phyloP scores from a whole-genome alignment of 2,113 vertebrate genomes.

The Oreotrochilus melanogaster region DNA sequence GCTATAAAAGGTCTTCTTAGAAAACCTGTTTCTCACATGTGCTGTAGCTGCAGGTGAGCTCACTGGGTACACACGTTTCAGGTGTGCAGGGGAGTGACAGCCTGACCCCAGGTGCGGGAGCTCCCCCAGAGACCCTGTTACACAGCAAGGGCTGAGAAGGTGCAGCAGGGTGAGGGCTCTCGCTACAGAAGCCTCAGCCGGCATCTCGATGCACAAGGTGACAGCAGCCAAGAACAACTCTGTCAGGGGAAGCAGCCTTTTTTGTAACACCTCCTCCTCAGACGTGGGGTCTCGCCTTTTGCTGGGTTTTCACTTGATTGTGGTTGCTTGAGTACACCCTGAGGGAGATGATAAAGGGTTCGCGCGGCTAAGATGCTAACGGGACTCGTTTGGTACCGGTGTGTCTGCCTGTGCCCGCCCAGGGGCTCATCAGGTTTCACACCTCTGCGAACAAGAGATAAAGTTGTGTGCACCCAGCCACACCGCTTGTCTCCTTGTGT shows the following conservation, averaged over 20 bases:
- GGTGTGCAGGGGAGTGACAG: background rate
- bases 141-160: background rate
- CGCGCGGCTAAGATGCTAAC: background rate
- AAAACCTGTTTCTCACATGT: background rate
- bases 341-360: background rate
- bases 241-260: background rate
- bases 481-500: no score
- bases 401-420: background rate
- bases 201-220: background rate
- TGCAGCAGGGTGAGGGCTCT: background rate
- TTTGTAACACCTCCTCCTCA: background rate
- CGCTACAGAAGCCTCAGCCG: accelerated
- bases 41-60: accelerated
- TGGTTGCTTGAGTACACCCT: background rate
- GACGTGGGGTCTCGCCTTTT: background rate
- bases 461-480: accelerated
- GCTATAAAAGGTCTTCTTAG: background rate
- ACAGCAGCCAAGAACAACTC: accelerated
- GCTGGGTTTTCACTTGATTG: background rate
- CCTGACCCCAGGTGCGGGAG: accelerated
- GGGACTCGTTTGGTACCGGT: background rate
- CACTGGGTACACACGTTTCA: accelerated
- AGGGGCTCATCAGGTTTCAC: background rate
- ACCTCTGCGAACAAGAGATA: background rate
- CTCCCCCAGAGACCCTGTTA: background rate